Evolutionary conservation across 64 coral and sea anemone species (phyloP), one percentile per base, ranked within the genome.

Genomic region (Stylophora pistillata): DNA sequence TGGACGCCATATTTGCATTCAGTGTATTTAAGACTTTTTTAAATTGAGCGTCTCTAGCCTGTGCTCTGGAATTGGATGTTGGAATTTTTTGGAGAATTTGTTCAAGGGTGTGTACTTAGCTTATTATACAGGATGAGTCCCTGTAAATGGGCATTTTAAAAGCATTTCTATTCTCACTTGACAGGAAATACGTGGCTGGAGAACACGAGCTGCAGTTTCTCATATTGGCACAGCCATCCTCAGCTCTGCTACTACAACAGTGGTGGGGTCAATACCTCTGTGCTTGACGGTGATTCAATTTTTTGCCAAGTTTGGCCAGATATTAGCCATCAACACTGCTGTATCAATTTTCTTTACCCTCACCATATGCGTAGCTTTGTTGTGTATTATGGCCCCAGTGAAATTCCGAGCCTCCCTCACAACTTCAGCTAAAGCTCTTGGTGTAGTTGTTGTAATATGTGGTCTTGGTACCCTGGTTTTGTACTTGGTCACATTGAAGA

Each of bases 211-310:
- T 11, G 97, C 97, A 0, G 66, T 99, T 1, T 94, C 97, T 10
- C 97, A 99, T 66, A 95, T 99, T 52, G 97, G 97, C n/a, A 90
- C 94, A 15, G 95, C 97, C 5, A 93, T 99, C 18, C 72, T 99
- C 21, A 95, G 97, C 77, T 99, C 97, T 10, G 97, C 97, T 2
- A 75, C 95, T 11, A 99, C 97, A 9, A 99, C 97, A 56, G 88
- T 99, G 69, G 80, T 92, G 4, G 97, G 90, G 9, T 77, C 97
- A 9, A 91, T 99, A 61, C 97, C 97, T 71, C 68, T 99, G 18
- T 99, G 97, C 32, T 62, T 99, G 27, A 91, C 97, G 0, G 89
- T 87, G 2, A 99, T 99, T 53, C 93, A 93, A 30, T 64, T 99
- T 0, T 99, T 99, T 66, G 81, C 97, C 55, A 99, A 99, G 87